Evolutionary conservation across 2,888 invertebrate genomes (phyloP).

Genomic region (Dione juno): DNA sequence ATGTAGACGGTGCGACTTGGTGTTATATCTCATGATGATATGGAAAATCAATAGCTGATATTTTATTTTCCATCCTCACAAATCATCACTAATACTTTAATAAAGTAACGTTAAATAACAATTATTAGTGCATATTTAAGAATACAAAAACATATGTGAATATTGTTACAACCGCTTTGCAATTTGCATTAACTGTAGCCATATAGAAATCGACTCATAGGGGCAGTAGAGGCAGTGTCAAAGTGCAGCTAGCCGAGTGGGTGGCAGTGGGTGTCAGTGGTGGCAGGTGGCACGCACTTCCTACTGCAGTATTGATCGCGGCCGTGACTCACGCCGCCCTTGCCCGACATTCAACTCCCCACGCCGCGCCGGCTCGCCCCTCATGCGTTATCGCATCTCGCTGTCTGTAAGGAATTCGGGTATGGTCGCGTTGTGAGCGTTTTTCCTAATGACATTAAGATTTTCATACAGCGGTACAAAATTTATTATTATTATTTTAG

Average conservation of each 20-base stretch:
- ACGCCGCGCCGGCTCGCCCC: constrained; percentile 52
- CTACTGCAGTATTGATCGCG: constrained; percentile 80
- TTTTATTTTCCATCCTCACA: background rate
- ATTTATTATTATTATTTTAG: too few relatives aligned
- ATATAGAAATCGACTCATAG: constrained; percentile 42
- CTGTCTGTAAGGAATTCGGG: constrained; percentile 50
- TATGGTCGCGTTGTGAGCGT: constrained; percentile 37
- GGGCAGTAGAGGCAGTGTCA: constrained; percentile 48
- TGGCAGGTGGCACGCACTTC: constrained; percentile 63
- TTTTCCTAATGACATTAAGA: background rate
- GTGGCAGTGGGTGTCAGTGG: constrained; percentile 45
- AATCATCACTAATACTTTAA: background rate
- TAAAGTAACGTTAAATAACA: background rate
- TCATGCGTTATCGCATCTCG: constrained; percentile 59
- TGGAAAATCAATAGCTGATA: background rate
- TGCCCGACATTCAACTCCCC: constrained; percentile 80
- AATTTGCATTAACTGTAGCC: constrained; percentile 26
- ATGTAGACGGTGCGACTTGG: background rate
- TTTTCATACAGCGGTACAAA: too few relatives aligned
- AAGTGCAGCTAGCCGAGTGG: constrained; percentile 45
- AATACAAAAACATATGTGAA: background rate
- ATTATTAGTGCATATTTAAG: background rate
- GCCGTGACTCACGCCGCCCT: constrained; percentile 82
- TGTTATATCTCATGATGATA: background rate
- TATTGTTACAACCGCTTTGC: background rate